phyloP scores from a whole-genome alignment of 2,113 vertebrate genomes.

The Pithys albifrons region DNA sequence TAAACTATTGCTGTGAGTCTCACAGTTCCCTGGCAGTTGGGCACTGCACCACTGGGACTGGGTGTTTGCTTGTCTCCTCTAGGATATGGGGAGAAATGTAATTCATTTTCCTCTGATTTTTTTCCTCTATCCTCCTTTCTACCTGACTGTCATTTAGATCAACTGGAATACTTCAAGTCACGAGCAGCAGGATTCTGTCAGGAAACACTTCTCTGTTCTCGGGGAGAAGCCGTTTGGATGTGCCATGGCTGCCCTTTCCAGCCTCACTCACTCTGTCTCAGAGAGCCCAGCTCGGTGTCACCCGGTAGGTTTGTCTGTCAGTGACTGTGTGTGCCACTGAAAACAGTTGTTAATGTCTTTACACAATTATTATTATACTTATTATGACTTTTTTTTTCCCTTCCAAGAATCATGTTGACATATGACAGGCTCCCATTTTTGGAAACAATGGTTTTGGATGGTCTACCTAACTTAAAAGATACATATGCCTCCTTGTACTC shows the following conservation, averaged over 20 bases:
- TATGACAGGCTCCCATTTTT: constrained; percentile 58
- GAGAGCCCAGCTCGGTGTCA: neutral
- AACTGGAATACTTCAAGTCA: constrained; percentile 4
- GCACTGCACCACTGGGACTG: neutral
- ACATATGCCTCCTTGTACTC: constrained; percentile 75
- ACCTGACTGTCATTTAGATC: neutral
- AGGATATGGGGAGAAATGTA: fast-evolving
- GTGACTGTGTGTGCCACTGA: neutral
- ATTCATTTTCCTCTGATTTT: neutral
- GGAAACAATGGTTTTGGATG: constrained; percentile 77
- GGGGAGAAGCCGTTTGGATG: neutral
- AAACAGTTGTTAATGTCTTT: neutral
- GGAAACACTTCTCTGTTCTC: neutral
- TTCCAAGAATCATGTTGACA: constrained; percentile 61
- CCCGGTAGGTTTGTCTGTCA: constrained; percentile 15
- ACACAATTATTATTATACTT: neutral
- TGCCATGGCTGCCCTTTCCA: constrained; percentile 24
- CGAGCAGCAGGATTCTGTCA: neutral
- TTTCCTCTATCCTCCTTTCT: neutral
- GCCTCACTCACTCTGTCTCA: neutral
- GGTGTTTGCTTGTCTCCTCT: neutral
- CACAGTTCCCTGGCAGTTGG: neutral
- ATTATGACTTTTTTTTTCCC: neutral
- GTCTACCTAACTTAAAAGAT: constrained; percentile 66
- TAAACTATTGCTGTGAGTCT: neutral